Evolutionary conservation across 2,888 invertebrate genomes (phyloP).

Genomic region (Andricus quercusramuli): DNA sequence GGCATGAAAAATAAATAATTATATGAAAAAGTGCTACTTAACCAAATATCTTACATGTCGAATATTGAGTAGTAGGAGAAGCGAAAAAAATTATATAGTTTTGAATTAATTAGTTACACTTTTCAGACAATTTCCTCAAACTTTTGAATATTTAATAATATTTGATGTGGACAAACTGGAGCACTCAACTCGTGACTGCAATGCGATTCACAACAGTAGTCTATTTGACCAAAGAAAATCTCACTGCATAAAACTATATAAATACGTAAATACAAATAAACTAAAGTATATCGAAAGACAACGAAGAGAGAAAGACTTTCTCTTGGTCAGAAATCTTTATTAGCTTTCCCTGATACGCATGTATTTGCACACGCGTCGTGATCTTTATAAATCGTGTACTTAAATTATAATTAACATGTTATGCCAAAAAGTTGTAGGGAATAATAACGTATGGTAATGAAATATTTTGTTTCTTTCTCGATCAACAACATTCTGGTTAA

Average conservation of each 20-base stretch:
- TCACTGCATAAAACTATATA: constrained; percentile 3
- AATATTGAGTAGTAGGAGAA: too few species aligned
- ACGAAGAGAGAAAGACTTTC: constrained; percentile 37
- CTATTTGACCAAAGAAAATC: constrained; percentile 12
- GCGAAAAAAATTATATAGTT: too few species aligned
- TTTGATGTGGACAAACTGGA: background rate
- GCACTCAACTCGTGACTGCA: background rate
- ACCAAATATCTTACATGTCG: too few species aligned
- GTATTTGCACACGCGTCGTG: constrained; percentile 28
- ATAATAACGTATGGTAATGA: background rate
- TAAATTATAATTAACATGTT: background rate
- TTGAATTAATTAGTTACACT: too few species aligned
- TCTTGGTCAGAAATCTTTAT: constrained; percentile 39
- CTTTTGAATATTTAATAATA: too few species aligned
- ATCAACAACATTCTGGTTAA: too few species aligned
- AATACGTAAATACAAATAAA: constrained; percentile 20
- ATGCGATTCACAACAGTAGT: background rate
- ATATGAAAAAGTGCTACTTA: background rate
- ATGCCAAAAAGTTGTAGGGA: background rate
- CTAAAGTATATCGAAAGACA: constrained; percentile 29
- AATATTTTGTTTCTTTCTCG: too few species aligned
- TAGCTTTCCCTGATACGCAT: constrained; percentile 37
- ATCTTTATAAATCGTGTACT: constrained; percentile 32
- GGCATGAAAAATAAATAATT: background rate
- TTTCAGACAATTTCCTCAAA: too few species aligned